Evolutionary conservation across 2,113 vertebrate species (phyloP), one percentile per base, ranked within the genome.

Genomic region (Dipodomys spectabilis): DNA sequence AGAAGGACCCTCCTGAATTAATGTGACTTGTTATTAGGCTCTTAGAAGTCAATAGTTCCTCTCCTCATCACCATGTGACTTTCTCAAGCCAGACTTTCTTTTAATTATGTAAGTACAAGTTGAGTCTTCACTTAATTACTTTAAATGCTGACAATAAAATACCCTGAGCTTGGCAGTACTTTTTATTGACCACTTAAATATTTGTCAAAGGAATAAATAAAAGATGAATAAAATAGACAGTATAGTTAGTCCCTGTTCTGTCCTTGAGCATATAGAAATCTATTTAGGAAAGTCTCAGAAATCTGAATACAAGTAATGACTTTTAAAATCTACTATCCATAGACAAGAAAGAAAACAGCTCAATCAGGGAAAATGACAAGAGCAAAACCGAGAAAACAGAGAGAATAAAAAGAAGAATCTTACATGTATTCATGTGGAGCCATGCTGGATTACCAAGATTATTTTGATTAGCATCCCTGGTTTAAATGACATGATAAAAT

Each of bases 381-480:
- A 78, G 91, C 7, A 64, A 68, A 20, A 28, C 5, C 53, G 60
- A 80, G 28, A 18, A 74, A 87, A 72, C 25, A 49, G 16, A 16
- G 53, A 78, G 23, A 79, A 86, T 78, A 60, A 49, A 4, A 10
- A 71, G 22, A 72, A 39, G 53, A 35, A 35, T 15, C 15, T 0
- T 28, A 27, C n/a, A 60, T 85, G 35, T 28, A 86, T 18, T 20
- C 0, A 60, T 35, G 65, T 71, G 22, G 30, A 68, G 18, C 11
- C 6, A 57, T 30, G 7, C 16, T 86, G 2, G 8, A 1, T 65
- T 71, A 27, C 60, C 7, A 57, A 62, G 11, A 8, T 68, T 83
- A 87, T 79, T 94, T 89, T 94, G 64, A 22, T 44, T 73, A 64
- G 45, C 32, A 79, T 57, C 73, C 10, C n/a, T 28, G 39, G 9